phyloP scores from a whole-genome alignment of 2,888 invertebrate genomes.

The Bellardia bayeri region DNA sequence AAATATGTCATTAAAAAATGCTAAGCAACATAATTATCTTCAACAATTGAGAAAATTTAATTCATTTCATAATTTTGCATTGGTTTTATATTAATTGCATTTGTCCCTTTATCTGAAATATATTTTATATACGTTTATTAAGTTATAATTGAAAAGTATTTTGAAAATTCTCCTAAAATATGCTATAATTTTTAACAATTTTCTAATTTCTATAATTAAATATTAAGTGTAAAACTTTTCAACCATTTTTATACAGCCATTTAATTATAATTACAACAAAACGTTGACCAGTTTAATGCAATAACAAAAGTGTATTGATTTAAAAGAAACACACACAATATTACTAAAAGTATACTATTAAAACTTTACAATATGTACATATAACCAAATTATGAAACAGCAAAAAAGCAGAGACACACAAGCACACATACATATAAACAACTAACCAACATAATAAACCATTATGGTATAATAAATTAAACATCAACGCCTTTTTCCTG shows the following conservation, averaged over 20 bases:
- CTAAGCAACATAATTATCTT: too few species aligned
- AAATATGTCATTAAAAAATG: too few species aligned
- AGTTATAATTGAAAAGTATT: too few species aligned
- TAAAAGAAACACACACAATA: conserved; percentile 19
- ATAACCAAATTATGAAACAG: conserved; percentile 36
- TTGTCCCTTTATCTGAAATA: too few species aligned
- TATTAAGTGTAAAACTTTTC: neutral
- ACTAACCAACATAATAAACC: conserved; percentile 58
- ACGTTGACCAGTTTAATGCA: conserved; percentile 20
- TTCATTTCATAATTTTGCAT: too few species aligned
- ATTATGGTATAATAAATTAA: conserved; percentile 72
- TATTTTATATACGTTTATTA: too few species aligned
- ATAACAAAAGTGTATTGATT: conserved; percentile 17
- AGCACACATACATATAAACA: neutral
- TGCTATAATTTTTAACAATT: neutral
- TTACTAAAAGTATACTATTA: conserved; percentile 58
- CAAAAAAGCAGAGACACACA: conserved; percentile 4
- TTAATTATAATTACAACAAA: conserved; percentile 56
- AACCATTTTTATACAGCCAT: conserved; percentile 10
- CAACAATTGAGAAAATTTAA: too few species aligned
- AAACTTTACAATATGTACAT: conserved; percentile 32
- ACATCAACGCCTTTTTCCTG: conserved; percentile 72
- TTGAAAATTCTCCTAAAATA: neutral
- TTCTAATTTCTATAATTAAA: neutral
- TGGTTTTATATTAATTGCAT: too few species aligned